phyloP scores from a whole-genome alignment of 2,797 vertebrate genomes.

The Meda fulgida region DNA sequence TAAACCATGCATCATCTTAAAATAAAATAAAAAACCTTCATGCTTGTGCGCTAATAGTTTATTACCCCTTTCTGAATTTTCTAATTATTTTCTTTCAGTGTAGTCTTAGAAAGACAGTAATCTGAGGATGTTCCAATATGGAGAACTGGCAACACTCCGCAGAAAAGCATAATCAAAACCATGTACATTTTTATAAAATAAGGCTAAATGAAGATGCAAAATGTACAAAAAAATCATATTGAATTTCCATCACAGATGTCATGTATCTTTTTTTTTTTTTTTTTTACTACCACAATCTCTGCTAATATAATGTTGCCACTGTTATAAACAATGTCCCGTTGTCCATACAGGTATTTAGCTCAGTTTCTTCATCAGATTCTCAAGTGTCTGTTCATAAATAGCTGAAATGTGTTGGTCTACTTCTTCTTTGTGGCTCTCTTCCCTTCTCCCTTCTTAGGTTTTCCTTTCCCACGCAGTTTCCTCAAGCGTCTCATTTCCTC shows the following conservation, averaged over 20 bases:
- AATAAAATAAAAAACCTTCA: no score
- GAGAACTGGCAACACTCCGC: background rate
- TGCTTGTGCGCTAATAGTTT: background rate
- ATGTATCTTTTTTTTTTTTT: background rate
- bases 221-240: slow-evolving; percentile 1
- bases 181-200: background rate
- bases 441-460: slow-evolving; percentile 93
- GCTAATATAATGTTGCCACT: background rate
- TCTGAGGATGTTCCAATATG: background rate
- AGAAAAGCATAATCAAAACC: background rate
- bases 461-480: slow-evolving; percentile 91
- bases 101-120: background rate
- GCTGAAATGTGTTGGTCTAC: slow-evolving; percentile 63
- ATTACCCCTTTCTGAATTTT: background rate
- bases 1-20: background rate
- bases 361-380: background rate
- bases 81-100: background rate
- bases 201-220: background rate
- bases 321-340: slow-evolving; percentile 24
- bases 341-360: background rate
- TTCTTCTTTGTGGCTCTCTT: slow-evolving; percentile 91
- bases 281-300: background rate
- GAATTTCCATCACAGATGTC: background rate
- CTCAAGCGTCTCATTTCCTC: slow-evolving; percentile 90
- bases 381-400: slow-evolving; percentile 4